Conservation (phyloP, 2,888 invertebrate species). For the Sisyra terminalis region DNA sequence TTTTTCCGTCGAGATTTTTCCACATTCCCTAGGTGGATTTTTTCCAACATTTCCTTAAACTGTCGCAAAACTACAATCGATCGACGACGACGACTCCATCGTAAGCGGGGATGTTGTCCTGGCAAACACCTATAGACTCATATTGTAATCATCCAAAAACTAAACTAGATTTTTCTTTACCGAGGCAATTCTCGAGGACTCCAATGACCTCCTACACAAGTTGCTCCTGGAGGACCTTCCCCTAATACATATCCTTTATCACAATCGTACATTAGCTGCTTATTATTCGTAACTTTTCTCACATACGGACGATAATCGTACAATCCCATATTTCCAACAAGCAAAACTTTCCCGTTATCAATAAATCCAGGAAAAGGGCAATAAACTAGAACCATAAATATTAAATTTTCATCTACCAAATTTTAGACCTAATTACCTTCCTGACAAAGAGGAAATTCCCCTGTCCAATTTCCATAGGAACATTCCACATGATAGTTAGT, state of each 20-base stretch:
- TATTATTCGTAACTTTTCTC: constrained; percentile 74
- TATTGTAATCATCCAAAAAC: neutral
- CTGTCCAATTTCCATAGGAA: constrained; percentile 89
- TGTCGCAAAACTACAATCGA: constrained; percentile 25
- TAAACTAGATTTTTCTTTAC: constrained; percentile 26
- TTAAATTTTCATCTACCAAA: no score
- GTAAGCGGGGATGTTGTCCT: constrained; percentile 72
- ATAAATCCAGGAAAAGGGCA: constrained; percentile 88
- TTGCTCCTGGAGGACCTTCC: constrained; percentile 83
- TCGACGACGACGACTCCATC: constrained; percentile 58
- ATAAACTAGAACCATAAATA: constrained; percentile 40
- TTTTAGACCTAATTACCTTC: constrained; percentile 34
- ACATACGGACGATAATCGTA: constrained; percentile 93
- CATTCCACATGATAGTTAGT: constrained; percentile 62
- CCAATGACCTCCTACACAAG: constrained; percentile 90
- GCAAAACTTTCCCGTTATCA: constrained; percentile 72
- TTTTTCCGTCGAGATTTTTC: constrained; percentile 10
- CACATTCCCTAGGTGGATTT: no score
- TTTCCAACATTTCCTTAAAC: no score
- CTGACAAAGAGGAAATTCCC: constrained; percentile 71
- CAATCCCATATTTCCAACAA: constrained; percentile 90
- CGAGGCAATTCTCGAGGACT: constrained; percentile 74
- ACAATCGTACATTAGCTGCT: constrained; percentile 92
- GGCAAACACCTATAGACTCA: constrained; percentile 48
- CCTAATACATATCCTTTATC: constrained; percentile 77